Conservation (phyloP, 2,888 invertebrate genomes). For the Scaptomyza cyrtandrae region DNA sequence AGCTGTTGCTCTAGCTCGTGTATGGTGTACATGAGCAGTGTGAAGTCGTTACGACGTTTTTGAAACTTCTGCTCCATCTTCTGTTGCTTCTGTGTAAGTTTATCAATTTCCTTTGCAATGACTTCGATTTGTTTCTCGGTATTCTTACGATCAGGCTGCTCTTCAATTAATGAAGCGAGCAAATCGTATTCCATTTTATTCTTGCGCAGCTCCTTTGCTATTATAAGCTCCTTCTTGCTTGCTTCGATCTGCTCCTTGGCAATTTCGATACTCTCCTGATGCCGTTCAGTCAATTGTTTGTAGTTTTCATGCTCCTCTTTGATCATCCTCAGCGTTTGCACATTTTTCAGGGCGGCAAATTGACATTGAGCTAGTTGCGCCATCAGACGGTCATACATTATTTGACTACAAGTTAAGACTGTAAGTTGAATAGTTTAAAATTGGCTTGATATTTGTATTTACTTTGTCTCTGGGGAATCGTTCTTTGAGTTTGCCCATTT, state of each 20-base stretch:
- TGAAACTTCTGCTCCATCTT: slow-evolving; percentile 91
- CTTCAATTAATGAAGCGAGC: slow-evolving; percentile 94
- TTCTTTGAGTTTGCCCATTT: slow-evolving; percentile 91
- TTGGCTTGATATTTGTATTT: slow-evolving; percentile 46
- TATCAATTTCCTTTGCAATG: slow-evolving; percentile 90
- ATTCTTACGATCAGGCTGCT: slow-evolving; percentile 94
- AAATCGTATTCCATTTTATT: slow-evolving; percentile 97
- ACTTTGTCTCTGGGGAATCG: slow-evolving; percentile 89
- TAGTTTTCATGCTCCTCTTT: slow-evolving; percentile 93
- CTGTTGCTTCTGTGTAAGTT: slow-evolving; percentile 89
- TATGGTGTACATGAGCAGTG: slow-evolving; percentile 93
- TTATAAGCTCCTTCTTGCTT: slow-evolving; percentile 91
- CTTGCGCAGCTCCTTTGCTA: slow-evolving; percentile 94
- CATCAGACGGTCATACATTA: slow-evolving; percentile 91
- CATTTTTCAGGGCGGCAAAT: slow-evolving; percentile 93
- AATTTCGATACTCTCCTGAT: slow-evolving; percentile 91
- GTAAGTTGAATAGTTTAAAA: neutral
- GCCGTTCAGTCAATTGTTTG: slow-evolving; percentile 89
- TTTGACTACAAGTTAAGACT: slow-evolving; percentile 85
- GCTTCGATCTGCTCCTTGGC: slow-evolving; percentile 92
- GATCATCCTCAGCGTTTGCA: slow-evolving; percentile 92
- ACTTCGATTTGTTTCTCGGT: slow-evolving; percentile 89
- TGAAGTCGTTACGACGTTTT: slow-evolving; percentile 94
- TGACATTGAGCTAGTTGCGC: slow-evolving; percentile 94
- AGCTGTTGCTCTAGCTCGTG: slow-evolving; percentile 93